phyloP scores from a whole-genome alignment of 2,797 vertebrate species.

The Halcyon smyrnensis region DNA sequence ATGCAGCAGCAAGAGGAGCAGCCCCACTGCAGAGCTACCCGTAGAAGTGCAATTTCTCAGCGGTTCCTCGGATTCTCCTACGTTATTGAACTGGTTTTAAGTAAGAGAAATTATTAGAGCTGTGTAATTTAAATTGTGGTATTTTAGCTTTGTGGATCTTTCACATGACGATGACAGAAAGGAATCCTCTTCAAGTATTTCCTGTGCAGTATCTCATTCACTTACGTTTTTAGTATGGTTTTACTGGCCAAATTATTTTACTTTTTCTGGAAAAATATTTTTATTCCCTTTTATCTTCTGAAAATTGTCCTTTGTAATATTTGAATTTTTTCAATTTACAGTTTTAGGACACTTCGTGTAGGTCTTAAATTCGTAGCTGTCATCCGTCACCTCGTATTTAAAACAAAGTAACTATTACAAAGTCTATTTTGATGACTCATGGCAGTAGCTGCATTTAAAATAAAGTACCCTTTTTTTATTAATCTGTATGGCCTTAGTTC shows the following conservation, averaged over 20 bases:
- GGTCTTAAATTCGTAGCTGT: slow-evolving; percentile 19
- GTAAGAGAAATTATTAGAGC: slow-evolving; percentile 47
- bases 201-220: slow-evolving; percentile 2
- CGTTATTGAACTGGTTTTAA: background rate
- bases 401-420: slow-evolving; percentile 70
- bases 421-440: slow-evolving; percentile 75
- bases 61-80: background rate
- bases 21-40: background rate
- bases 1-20: background rate
- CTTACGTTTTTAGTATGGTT: slow-evolving; percentile 3
- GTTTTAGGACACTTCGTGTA: slow-evolving; percentile 12
- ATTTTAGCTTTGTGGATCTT: slow-evolving; percentile 32
- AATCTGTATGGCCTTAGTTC: background rate
- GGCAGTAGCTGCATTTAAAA: slow-evolving; percentile 67
- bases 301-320: slow-evolving; percentile 35
- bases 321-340: slow-evolving; percentile 49
- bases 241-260: slow-evolving; percentile 47
- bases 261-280: slow-evolving; percentile 40
- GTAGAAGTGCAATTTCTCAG: background rate
- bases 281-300: slow-evolving; percentile 43
- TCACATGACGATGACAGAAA: background rate
- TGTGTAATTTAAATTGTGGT: slow-evolving; percentile 14
- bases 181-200: background rate
- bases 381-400: slow-evolving; percentile 44
- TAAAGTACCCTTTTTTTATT: slow-evolving; percentile 69